A percentile compares a stretch with the other conserved stretches of the same genome.
phyloP scores from a whole-genome alignment of 2,113 vertebrate genomes.

The Indicator indicator region DNA sequence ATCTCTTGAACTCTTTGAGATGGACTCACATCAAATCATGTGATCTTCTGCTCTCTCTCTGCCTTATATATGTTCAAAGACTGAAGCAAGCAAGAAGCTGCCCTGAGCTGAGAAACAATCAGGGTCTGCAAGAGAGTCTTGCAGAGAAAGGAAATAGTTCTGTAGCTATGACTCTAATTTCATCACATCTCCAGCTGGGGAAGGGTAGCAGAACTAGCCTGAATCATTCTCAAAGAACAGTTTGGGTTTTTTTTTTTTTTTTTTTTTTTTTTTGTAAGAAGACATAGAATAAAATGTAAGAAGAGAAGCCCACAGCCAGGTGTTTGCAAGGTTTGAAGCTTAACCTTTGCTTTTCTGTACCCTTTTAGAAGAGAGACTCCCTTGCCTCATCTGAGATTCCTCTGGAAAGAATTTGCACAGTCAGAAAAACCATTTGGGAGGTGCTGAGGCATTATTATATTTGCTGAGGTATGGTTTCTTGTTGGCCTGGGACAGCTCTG shows the following conservation, averaged over 20 bases:
- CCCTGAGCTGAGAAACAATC: not conserved
- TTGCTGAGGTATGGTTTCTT: not conserved
- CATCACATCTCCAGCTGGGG: not conserved
- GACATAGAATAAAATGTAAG: not conserved
- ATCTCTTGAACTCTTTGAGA: not conserved
- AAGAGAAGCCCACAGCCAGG: not conserved
- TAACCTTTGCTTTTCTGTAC: not conserved
- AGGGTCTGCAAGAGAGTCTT: not conserved
- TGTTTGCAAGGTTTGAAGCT: not conserved
- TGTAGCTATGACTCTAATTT: constrained; percentile 4
- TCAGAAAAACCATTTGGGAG: not conserved
- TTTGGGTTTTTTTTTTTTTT: too few relatives aligned
- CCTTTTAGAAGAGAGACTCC: not conserved
- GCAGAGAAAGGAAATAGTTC: not conserved
- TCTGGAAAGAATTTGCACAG: not conserved
- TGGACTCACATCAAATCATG: not conserved
- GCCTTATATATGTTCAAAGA: not conserved
- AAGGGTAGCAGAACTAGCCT: not conserved
- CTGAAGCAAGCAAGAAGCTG: not conserved
- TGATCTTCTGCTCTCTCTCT: not conserved
- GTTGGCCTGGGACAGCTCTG: not conserved
- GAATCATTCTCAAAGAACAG: not conserved
- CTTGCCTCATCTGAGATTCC: not conserved
- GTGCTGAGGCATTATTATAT: not conserved
- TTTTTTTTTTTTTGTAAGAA: not conserved